These are phyloP conservation scores for Xiphorhynchus elegans DNA, from an alignment of 2,113 vertebrate species.

Conservation along the genomic window DNA sequence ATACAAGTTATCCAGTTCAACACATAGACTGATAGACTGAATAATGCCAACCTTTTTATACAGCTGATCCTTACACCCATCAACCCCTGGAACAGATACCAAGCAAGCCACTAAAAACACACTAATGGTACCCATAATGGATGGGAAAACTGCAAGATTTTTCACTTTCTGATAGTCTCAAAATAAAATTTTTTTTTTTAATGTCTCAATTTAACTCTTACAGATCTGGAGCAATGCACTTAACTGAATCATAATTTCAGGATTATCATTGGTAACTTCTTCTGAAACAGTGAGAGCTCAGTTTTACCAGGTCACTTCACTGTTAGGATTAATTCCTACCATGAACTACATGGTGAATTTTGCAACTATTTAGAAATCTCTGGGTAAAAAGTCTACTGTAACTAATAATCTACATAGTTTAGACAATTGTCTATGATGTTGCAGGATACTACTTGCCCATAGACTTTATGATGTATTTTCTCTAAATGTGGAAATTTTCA, in stretches of 20 bases:
- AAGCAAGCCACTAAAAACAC: not conserved
- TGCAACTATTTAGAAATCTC: not conserved
- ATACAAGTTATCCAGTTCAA: not conserved
- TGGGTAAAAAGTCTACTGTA: not conserved
- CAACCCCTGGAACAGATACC: not conserved
- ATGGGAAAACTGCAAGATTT: not conserved
- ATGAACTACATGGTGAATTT: rapidly evolving
- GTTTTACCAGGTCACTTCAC: not conserved
- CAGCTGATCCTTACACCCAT: rapidly evolving
- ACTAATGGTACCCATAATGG: not conserved
- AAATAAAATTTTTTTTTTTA: not conserved
- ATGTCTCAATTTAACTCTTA: not conserved
- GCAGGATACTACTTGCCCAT: not conserved
- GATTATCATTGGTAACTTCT: not conserved
- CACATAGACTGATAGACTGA: not conserved
- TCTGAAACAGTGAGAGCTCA: not conserved
- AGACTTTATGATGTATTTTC: not conserved
- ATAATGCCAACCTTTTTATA: not conserved
- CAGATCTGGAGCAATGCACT: not conserved
- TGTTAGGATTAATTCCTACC: not conserved
- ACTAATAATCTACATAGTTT: not conserved
- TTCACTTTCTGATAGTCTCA: not conserved
- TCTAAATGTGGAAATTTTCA: not conserved
- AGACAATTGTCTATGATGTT: not conserved
- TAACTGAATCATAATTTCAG: not conserved